Evolutionary conservation across 2,888 invertebrate species (phyloP).

Genomic region (Drosophila incognita): DNA sequence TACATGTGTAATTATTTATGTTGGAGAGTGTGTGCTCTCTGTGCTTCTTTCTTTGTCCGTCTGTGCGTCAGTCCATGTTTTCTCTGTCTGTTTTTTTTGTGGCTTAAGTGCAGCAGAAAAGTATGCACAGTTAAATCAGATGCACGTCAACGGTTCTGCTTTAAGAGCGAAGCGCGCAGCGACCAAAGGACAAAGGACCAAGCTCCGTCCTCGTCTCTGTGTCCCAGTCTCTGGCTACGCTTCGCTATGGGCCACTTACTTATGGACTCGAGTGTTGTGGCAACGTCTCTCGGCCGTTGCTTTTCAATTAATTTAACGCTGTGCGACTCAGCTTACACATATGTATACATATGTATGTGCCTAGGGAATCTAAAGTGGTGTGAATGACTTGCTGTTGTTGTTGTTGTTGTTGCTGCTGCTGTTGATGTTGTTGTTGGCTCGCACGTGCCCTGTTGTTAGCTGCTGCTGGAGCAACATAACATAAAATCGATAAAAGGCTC

Average conservation of each 20-base stretch:
- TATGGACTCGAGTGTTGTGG: conserved; percentile 43
- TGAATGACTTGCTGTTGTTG: conserved; percentile 67
- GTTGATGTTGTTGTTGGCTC: conserved; percentile 38
- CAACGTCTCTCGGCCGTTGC: conserved; percentile 48
- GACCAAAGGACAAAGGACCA: not conserved
- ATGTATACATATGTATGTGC: conserved; percentile 7
- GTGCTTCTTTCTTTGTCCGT: conserved; percentile 10
- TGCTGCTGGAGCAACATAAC: conserved; percentile 29
- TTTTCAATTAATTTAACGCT: conserved; percentile 60
- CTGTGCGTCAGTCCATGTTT: conserved; percentile 2
- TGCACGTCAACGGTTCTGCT: conserved; percentile 37
- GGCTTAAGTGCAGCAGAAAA: conserved; percentile 48
- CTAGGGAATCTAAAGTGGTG: conserved; percentile 45
- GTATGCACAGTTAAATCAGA: conserved; percentile 52
- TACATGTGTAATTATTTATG: not conserved
- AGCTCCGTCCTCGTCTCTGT: not conserved
- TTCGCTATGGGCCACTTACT: conserved; percentile 54
- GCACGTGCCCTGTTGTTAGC: conserved; percentile 60
- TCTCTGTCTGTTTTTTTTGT: conserved; percentile 13
- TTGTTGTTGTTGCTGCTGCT: not conserved
- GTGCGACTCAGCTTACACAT: conserved; percentile 42
- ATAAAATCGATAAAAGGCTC: conserved; percentile 71
- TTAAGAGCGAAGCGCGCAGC: conserved; percentile 14
- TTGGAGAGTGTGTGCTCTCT: conserved; percentile 2
- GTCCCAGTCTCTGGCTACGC: not conserved